phyloP scores from a whole-genome alignment of 2,797 vertebrate genomes.

The Pipistrellus pipistrellus region DNA sequence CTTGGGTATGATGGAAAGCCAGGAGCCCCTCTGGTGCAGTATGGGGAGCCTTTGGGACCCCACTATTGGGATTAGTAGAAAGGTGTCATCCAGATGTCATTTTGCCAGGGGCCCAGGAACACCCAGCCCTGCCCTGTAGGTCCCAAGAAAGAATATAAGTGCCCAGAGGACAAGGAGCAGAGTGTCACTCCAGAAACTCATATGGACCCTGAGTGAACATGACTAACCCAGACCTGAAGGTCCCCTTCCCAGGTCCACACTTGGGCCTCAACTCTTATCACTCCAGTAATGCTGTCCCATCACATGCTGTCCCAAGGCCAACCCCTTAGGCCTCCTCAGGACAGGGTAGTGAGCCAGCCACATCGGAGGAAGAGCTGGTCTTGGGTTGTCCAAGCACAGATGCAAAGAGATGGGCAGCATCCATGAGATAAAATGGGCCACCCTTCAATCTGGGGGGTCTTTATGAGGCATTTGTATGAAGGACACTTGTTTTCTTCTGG shows the following conservation, averaged over 20 bases:
- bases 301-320: background rate
- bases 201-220: background rate
- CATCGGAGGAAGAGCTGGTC: background rate
- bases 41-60: background rate
- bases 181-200: background rate
- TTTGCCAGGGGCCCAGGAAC: background rate
- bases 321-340: background rate
- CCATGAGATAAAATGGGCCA: background rate
- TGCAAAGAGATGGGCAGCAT: background rate
- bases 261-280: background rate
- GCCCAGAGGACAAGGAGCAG: background rate
- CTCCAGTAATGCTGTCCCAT: fast-evolving
- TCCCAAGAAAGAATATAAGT: background rate
- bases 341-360: background rate
- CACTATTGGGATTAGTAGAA: background rate
- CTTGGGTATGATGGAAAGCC: background rate
- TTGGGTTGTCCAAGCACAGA: background rate
- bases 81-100: background rate
- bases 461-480: background rate
- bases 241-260: background rate
- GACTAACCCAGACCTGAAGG: background rate
- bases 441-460: background rate
- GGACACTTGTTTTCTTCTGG: background rate
- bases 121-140: background rate
- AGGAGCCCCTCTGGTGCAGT: background rate